phyloP scores from a whole-genome alignment of 2,888 invertebrate genomes.

The Pseudanteris insignis region DNA sequence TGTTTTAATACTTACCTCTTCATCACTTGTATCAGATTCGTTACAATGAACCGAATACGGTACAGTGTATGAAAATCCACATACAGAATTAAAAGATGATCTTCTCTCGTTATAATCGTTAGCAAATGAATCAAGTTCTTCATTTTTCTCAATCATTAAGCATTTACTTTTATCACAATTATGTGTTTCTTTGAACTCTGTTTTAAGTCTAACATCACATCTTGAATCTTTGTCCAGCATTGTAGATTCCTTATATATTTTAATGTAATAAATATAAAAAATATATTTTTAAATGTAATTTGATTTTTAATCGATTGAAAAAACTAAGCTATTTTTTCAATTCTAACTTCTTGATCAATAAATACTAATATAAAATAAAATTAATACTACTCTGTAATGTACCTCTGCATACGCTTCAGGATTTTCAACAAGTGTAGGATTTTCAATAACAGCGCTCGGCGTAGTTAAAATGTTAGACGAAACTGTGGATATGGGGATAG shows the following conservation, averaged over 20 bases:
- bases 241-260: slow-evolving; percentile 4
- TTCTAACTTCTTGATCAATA: too few relatives aligned
- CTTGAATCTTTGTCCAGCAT: slow-evolving; percentile 17
- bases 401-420: slow-evolving; percentile 53
- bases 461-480: slow-evolving; percentile 50
- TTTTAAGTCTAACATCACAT: slow-evolving; percentile 21
- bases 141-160: slow-evolving; percentile 4
- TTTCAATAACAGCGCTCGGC: slow-evolving; percentile 54
- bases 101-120: slow-evolving; percentile 17
- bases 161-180: slow-evolving; percentile 10
- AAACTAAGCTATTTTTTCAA: too few relatives aligned
- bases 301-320: too few relatives aligned
- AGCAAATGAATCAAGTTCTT: not conserved
- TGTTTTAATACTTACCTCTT: slow-evolving; percentile 19
- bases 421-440: slow-evolving; percentile 53
- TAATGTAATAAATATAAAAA: too few relatives aligned
- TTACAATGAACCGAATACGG: slow-evolving; percentile 5
- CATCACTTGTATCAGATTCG: slow-evolving; percentile 17
- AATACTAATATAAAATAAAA: slow-evolving; percentile 6
- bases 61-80: slow-evolving; percentile 6
- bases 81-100: slow-evolving; percentile 8
- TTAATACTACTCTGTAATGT: too few relatives aligned
- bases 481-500: slow-evolving; percentile 54
- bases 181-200: not conserved
- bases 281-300: too few relatives aligned